Conservation (phyloP, 2,113 vertebrate species). For the Stegostoma tigrinum region DNA sequence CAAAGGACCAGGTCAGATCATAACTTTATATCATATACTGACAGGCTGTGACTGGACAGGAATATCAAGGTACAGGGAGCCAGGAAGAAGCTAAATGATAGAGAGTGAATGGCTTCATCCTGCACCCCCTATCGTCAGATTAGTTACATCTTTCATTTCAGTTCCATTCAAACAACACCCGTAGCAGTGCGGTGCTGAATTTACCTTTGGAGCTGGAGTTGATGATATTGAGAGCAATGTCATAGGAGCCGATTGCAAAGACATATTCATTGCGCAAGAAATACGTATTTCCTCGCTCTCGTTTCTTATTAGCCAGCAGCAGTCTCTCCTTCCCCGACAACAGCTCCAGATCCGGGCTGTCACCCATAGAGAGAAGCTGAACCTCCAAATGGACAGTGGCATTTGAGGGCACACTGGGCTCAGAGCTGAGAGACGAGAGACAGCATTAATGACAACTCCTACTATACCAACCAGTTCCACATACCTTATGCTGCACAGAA, state of each 20-base stretch:
- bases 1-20: neutral
- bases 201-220: slow-evolving; percentile 85
- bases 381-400: slow-evolving; percentile 71
- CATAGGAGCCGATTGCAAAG: slow-evolving; percentile 85
- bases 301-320: slow-evolving; percentile 70
- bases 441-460: neutral
- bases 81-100: neutral
- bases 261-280: slow-evolving; percentile 83
- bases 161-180: neutral
- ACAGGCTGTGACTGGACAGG: neutral
- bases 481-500: neutral
- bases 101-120: neutral
- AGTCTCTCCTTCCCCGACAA: slow-evolving; percentile 68
- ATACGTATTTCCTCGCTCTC: slow-evolving; percentile 79
- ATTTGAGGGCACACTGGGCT: slow-evolving; percentile 65
- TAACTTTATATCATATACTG: neutral
- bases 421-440: slow-evolving; percentile 45
- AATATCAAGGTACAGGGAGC: neutral
- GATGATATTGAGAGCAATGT: slow-evolving; percentile 78
- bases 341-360: slow-evolving; percentile 73
- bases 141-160: neutral
- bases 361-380: slow-evolving; percentile 63
- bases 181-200: neutral
- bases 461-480: neutral
- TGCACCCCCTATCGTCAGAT: neutral